phyloP scores from a whole-genome alignment of 2,113 vertebrate species.

The Peucedramus taeniatus region DNA sequence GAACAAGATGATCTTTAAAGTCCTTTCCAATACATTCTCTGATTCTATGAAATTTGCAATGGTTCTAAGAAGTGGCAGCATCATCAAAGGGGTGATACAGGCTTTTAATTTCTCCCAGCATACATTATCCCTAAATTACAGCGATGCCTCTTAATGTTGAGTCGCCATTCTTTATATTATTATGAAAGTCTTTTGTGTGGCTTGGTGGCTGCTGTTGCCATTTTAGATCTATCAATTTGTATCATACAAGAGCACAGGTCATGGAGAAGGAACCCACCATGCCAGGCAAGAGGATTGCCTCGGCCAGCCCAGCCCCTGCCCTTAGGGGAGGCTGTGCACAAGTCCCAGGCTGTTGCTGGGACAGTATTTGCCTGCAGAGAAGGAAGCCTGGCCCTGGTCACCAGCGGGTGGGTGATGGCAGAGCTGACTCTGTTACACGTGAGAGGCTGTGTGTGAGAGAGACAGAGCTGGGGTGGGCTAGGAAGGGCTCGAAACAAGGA shows the following conservation, averaged over 20 bases:
- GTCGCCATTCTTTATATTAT: neutral
- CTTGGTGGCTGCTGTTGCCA: neutral
- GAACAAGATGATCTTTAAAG: neutral
- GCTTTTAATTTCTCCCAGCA: neutral
- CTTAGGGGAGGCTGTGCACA: neutral
- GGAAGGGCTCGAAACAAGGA: neutral
- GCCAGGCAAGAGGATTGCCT: neutral
- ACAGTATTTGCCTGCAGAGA: neutral
- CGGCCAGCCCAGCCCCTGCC: neutral
- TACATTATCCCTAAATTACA: neutral
- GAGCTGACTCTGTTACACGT: fast-evolving
- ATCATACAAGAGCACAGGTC: neutral
- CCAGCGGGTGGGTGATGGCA: neutral
- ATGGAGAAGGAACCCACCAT: neutral
- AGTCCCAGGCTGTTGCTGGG: fast-evolving
- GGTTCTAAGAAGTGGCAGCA: neutral
- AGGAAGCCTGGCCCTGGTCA: neutral
- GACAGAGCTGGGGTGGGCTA: neutral
- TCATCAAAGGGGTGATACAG: neutral
- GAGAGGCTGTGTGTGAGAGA: neutral
- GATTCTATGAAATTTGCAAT: neutral
- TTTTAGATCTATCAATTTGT: neutral
- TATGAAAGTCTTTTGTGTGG: neutral
- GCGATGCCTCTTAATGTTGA: neutral
- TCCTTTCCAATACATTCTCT: neutral